Conservation (phyloP, 2,888 invertebrate genomes). For the Resseliella maxima region DNA sequence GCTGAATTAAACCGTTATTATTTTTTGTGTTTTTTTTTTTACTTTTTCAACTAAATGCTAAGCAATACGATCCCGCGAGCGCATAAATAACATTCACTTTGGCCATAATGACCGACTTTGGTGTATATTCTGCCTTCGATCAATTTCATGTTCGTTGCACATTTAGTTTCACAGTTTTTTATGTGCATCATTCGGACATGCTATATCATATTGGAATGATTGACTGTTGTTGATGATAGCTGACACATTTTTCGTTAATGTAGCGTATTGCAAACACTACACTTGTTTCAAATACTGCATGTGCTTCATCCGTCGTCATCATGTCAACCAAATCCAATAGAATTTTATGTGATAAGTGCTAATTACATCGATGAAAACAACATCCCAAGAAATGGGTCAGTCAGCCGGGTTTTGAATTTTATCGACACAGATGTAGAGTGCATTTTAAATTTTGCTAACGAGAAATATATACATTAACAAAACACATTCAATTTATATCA, state of each 20-base stretch:
- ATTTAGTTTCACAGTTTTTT: neutral
- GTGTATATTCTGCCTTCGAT: too few species aligned
- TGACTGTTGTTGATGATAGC: constrained; percentile 46
- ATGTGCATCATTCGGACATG: neutral
- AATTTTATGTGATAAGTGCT: neutral
- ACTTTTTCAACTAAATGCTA: neutral
- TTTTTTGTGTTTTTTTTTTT: neutral
- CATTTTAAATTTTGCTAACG: neutral
- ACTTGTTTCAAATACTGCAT: neutral
- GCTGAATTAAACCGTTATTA: constrained; percentile 11
- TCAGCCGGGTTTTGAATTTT: neutral
- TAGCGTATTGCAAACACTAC: neutral
- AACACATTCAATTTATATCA: constrained; percentile 22
- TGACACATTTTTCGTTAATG: constrained; percentile 22
- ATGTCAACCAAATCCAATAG: neutral
- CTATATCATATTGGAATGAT: constrained; percentile 26
- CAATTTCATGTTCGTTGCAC: neutral
- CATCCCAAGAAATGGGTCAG: constrained; percentile 37
- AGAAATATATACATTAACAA: neutral
- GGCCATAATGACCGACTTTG: constrained; percentile 30
- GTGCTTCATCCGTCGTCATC: neutral
- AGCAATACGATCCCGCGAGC: neutral
- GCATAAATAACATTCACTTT: constrained; percentile 39
- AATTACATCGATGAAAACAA: constrained; percentile 40
- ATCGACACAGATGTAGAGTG: neutral